phyloP scores from a whole-genome alignment of 2,113 vertebrate species.

The Meriones unguiculatus region DNA sequence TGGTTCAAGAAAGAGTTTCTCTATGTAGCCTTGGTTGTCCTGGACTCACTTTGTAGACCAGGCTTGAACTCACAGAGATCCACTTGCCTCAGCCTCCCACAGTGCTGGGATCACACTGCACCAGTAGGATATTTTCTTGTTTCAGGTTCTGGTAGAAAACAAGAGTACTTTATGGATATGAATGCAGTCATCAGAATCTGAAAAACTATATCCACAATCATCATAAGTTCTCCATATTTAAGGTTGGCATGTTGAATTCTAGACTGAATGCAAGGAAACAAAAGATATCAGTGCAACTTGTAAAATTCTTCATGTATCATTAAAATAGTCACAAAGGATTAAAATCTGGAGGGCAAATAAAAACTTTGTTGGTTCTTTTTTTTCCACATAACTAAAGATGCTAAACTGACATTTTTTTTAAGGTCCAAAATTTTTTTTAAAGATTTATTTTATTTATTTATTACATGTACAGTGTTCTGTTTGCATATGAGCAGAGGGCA shows the following conservation, averaged over 20 bases:
- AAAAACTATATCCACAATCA: neutral
- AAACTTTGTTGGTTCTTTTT: neutral
- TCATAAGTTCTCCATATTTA: neutral
- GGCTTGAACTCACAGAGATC: too few relatives aligned
- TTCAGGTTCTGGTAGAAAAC: constrained; percentile 20
- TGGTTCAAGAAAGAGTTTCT: too few relatives aligned
- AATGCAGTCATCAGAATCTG: neutral
- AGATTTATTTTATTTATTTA: too few relatives aligned
- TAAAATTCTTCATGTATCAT: neutral
- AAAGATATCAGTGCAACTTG: neutral
- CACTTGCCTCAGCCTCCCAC: too few relatives aligned
- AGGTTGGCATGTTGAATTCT: neutral
- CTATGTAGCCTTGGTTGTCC: too few relatives aligned
- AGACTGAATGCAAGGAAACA: neutral
- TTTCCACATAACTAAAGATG: neutral
- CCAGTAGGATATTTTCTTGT: neutral
- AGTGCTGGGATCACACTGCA: too few relatives aligned
- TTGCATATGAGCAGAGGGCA: too few relatives aligned
- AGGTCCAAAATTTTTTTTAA: neutral
- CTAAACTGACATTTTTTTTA: neutral
- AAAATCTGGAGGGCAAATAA: neutral
- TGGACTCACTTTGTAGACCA: too few relatives aligned
- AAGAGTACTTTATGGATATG: neutral
- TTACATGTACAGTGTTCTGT: too few relatives aligned
- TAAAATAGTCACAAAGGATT: neutral